A percentile compares a stretch with the other conserved stretches of the same genome.
These are phyloP conservation scores for Daboia siamensis DNA, from an alignment of 2,113 vertebrate species.

Conservation along the genomic window DNA sequence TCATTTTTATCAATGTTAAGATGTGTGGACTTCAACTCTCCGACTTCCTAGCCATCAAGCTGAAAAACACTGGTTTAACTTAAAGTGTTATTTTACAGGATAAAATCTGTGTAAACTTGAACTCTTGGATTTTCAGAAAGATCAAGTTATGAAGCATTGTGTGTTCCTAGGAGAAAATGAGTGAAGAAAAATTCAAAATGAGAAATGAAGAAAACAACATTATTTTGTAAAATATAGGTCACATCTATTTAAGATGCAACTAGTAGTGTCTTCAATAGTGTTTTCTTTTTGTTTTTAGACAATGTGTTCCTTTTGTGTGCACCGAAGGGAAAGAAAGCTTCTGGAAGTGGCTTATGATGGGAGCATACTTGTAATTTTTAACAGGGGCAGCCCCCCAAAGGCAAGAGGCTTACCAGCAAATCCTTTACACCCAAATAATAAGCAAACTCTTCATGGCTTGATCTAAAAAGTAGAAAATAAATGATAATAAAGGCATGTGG, in stretches of 20 bases:
- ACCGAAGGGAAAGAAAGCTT: background rate
- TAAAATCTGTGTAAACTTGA: background rate
- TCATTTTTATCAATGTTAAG: background rate
- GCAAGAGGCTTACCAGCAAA: background rate
- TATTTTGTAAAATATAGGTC: slow-evolving; percentile 15
- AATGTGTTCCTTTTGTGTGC: background rate
- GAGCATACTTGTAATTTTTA: background rate
- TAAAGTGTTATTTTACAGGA: background rate
- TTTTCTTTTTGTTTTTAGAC: background rate
- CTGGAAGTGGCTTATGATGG: background rate
- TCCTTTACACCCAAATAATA: background rate
- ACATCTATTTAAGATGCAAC: slow-evolving; percentile 2
- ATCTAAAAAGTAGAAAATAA: background rate
- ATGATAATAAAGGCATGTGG: background rate
- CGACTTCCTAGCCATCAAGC: background rate
- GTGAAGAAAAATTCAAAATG: background rate
- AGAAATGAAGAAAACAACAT: background rate
- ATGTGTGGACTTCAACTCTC: background rate
- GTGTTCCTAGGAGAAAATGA: slow-evolving; percentile 10
- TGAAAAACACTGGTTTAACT: background rate
- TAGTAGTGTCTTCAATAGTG: background rate
- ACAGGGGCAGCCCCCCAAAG: background rate
- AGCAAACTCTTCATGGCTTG: background rate
- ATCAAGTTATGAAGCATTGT: background rate
- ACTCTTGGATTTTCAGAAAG: background rate